Conservation (phyloP, 1,140 invertebrate genomes). For the Pogonomyrmex californicus region DNA sequence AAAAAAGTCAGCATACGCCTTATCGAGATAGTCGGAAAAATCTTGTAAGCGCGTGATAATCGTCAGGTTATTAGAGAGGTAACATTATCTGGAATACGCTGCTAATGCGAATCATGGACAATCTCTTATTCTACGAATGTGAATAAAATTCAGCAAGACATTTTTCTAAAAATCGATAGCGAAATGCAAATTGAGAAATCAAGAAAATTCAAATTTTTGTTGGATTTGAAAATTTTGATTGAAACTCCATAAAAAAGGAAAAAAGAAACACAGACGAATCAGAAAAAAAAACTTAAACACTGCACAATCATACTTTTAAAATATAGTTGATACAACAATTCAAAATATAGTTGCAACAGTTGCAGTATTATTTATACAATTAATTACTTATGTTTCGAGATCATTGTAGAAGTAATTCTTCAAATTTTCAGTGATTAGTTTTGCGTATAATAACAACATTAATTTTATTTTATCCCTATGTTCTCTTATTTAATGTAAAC, state of each 20-base stretch:
- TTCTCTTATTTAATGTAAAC: not conserved
- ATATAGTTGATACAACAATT: not conserved
- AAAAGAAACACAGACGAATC: not conserved
- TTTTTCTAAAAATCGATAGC: not conserved
- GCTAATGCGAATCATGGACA: not conserved
- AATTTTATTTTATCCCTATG: not conserved
- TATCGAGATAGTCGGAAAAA: conserved; percentile 43
- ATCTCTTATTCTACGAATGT: not conserved
- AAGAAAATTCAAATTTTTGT: not conserved
- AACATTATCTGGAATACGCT: not conserved
- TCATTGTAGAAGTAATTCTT: not conserved
- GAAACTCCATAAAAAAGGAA: not conserved
- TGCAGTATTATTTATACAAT: not conserved
- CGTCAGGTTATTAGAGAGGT: not conserved
- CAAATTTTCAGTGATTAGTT: not conserved
- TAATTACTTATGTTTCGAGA: not conserved
- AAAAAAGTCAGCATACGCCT: conserved; percentile 15
- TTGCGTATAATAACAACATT: not conserved
- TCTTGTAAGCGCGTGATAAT: not conserved
- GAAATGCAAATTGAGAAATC: not conserved
- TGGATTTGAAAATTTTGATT: not conserved
- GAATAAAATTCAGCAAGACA: conserved; percentile 11
- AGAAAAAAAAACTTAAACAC: not conserved
- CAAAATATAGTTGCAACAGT: no score
- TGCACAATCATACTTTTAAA: not conserved